Evolutionary conservation across 2,888 invertebrate genomes (phyloP).

Genomic region (Metallyticus violacea): DNA sequence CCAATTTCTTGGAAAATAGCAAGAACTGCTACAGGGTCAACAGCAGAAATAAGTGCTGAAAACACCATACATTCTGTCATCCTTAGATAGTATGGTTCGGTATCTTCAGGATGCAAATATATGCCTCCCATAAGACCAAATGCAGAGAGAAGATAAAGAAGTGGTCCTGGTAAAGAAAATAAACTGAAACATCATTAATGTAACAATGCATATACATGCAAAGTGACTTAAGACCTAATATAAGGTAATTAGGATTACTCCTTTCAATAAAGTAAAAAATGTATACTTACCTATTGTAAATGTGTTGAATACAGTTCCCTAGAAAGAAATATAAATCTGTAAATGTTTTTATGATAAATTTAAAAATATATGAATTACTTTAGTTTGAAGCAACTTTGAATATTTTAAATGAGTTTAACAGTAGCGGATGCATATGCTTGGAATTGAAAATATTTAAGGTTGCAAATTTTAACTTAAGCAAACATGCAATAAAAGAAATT

Average conservation of each 20-base stretch:
- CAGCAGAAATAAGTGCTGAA: conserved; percentile 55
- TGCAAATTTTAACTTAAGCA: too few species aligned
- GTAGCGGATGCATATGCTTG: too few species aligned
- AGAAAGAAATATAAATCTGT: conserved; percentile 13
- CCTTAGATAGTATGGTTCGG: conserved; percentile 26
- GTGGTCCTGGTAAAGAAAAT: conserved; percentile 25
- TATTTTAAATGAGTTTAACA: too few species aligned
- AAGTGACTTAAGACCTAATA: background rate
- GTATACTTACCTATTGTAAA: conserved; percentile 41
- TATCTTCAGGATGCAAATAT: background rate
- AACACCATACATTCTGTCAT: conserved; percentile 47
- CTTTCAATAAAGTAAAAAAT: background rate
- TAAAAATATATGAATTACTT: background rate
- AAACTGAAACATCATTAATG: background rate
- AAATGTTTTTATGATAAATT: background rate
- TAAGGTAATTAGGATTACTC: background rate
- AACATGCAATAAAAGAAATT: too few species aligned
- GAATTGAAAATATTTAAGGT: too few species aligned
- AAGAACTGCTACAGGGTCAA: conserved; percentile 57
- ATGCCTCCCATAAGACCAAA: conserved; percentile 31
- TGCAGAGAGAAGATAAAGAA: conserved; percentile 28
- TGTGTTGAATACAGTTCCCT: conserved; percentile 42
- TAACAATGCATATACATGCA: too few species aligned
- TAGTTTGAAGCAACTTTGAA: too few species aligned
- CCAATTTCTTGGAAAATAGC: conserved; percentile 59